Percentiles rank a stretch among this genome's conserved stretches.
Evolutionary conservation across 2,797 vertebrate genomes (phyloP).

Genomic region (Propithecus perrieri): DNA sequence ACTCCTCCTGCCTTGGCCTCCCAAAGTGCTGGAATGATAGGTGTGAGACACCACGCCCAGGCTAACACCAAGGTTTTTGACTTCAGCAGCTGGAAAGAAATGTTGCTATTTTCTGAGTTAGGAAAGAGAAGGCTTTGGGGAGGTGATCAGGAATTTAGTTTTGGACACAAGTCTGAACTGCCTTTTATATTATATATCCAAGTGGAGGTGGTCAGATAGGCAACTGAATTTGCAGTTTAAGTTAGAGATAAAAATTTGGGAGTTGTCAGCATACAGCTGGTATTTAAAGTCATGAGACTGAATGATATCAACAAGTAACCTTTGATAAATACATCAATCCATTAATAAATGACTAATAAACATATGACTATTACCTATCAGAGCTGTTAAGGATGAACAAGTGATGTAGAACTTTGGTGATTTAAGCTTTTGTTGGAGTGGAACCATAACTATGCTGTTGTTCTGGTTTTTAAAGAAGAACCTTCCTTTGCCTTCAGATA

Average conservation of each 20-base stretch:
- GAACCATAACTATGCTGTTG: not conserved
- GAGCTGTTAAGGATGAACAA: not conserved
- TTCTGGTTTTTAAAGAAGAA: not conserved
- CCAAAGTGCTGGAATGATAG: not conserved
- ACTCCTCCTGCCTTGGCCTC: not conserved
- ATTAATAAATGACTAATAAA: not conserved
- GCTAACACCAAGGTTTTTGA: not conserved
- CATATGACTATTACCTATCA: not conserved
- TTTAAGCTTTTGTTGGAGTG: not conserved
- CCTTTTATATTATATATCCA: not conserved
- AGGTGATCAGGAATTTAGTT: not conserved
- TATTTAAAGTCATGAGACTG: conserved; percentile 16
- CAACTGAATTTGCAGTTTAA: not conserved
- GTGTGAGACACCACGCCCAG: not conserved
- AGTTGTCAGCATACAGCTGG: not conserved
- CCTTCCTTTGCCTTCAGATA: not conserved
- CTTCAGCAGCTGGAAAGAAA: not conserved
- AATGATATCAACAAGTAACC: conserved; percentile 26
- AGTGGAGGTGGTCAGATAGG: not conserved
- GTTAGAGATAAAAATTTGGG: not conserved
- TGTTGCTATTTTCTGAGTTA: not conserved
- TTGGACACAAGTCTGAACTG: not conserved
- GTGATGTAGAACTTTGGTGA: not conserved
- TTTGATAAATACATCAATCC: conserved; percentile 5
- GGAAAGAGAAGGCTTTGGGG: not conserved